Evolutionary conservation across 2,888 invertebrate species (phyloP).

Genomic region (Orthosia incerta): DNA sequence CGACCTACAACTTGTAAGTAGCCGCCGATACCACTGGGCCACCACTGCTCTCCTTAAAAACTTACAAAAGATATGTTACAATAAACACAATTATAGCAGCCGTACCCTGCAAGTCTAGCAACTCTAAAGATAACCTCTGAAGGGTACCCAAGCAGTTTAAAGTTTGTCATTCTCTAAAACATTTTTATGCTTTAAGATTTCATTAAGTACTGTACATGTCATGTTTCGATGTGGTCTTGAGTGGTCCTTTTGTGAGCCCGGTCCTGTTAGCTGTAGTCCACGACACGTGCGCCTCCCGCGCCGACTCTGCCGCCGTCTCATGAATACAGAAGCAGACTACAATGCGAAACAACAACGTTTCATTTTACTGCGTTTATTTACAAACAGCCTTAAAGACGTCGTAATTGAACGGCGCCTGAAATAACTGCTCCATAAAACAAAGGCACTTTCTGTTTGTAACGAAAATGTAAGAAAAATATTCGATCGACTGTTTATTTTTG

Average conservation of each 20-base stretch:
- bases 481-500: slow-evolving; percentile 41
- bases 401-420: slow-evolving; percentile 52
- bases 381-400: slow-evolving; percentile 50
- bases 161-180: neutral
- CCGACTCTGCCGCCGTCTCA: slow-evolving; percentile 30
- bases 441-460: slow-evolving; percentile 29
- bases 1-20: too few relatives aligned
- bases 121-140: too few relatives aligned
- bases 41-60: too few relatives aligned
- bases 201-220: neutral
- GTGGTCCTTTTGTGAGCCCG: slow-evolving; percentile 7
- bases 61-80: neutral
- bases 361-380: slow-evolving; percentile 53
- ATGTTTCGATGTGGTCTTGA: neutral
- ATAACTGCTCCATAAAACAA: slow-evolving; percentile 48
- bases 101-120: too few relatives aligned
- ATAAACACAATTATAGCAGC: neutral
- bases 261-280: neutral
- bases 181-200: neutral
- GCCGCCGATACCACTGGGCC: too few relatives aligned
- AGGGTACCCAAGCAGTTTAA: too few relatives aligned
- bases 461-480: slow-evolving; percentile 55
- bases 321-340: slow-evolving; percentile 53
- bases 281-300: neutral
- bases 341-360: slow-evolving; percentile 51